Evolutionary conservation across 1,140 invertebrate genomes (phyloP).

Genomic region (Aphelinus certus): DNA sequence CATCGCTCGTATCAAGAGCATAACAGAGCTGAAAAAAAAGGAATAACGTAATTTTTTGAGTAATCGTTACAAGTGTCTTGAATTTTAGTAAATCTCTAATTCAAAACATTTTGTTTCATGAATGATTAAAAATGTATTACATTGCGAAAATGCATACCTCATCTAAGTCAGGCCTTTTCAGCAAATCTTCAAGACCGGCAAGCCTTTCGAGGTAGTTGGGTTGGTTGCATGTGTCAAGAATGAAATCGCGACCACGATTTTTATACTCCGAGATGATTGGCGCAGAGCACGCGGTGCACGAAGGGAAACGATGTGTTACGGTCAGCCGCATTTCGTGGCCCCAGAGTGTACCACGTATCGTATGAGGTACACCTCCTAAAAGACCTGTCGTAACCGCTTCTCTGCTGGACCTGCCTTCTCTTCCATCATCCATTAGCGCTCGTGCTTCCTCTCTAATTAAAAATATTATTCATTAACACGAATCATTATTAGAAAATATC

Average conservation of each 20-base stretch:
- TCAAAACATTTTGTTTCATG: too few relatives aligned
- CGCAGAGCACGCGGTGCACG: constrained; percentile 91
- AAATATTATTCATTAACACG: not conserved
- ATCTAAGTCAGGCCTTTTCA: constrained; percentile 71
- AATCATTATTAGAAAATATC: too few relatives aligned
- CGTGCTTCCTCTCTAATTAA: constrained; percentile 55
- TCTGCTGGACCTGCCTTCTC: constrained; percentile 65
- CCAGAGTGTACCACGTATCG: constrained; percentile 90
- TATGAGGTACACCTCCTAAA: constrained; percentile 91
- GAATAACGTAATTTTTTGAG: not conserved
- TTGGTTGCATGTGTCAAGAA: constrained; percentile 86
- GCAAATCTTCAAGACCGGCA: constrained; percentile 83
- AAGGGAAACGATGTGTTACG: constrained; percentile 83
- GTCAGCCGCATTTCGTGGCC: constrained; percentile 83
- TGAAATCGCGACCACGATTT: constrained; percentile 77
- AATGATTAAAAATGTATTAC: not conserved
- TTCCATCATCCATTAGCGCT: constrained; percentile 63
- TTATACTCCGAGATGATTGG: constrained; percentile 75
- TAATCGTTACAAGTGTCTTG: too few relatives aligned
- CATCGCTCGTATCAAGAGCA: constrained; percentile 55
- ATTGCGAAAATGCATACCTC: constrained; percentile 65
- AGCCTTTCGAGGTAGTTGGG: constrained; percentile 87
- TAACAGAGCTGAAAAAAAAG: constrained; percentile 52
- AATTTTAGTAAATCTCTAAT: too few relatives aligned
- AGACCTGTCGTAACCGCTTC: constrained; percentile 70